Evolutionary conservation across 2,888 invertebrate genomes (phyloP).

Genomic region (Podotricha telesiphe): DNA sequence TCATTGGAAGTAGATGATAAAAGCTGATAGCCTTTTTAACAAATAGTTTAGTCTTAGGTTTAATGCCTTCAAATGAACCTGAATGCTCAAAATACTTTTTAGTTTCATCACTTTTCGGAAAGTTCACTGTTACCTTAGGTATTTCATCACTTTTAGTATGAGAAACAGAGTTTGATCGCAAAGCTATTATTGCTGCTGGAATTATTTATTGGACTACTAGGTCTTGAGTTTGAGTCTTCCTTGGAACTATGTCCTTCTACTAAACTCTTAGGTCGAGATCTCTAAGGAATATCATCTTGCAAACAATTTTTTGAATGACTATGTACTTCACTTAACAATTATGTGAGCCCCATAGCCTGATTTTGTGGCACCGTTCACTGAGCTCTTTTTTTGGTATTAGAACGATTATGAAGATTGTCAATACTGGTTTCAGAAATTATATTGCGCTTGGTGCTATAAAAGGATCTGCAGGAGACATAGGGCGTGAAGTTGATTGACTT

Average conservation of each 20-base stretch:
- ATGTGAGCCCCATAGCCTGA: slow-evolving; percentile 52
- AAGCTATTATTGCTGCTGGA: slow-evolving; percentile 63
- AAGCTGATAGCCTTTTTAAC: slow-evolving; percentile 77
- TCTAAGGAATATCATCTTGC: slow-evolving; percentile 75
- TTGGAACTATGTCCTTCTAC: slow-evolving; percentile 64
- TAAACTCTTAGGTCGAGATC: slow-evolving; percentile 74
- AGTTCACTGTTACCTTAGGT: slow-evolving; percentile 71
- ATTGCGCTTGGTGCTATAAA: slow-evolving; percentile 75
- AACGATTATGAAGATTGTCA: slow-evolving; percentile 56
- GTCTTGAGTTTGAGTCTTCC: slow-evolving; percentile 63
- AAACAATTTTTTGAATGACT: slow-evolving; percentile 69
- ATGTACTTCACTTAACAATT: slow-evolving; percentile 65
- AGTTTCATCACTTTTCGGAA: slow-evolving; percentile 69
- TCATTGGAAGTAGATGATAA: slow-evolving; percentile 79
- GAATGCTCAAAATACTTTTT: slow-evolving; percentile 76
- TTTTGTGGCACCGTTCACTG: slow-evolving; percentile 56
- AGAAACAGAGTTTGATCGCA: slow-evolving; percentile 67
- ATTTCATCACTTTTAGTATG: slow-evolving; percentile 75
- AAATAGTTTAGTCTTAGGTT: slow-evolving; percentile 74
- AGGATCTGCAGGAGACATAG: slow-evolving; percentile 78
- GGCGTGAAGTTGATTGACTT: slow-evolving; percentile 69
- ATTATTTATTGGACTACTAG: slow-evolving; percentile 70
- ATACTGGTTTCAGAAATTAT: slow-evolving; percentile 58
- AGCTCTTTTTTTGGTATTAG: slow-evolving; percentile 56
- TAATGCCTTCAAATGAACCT: slow-evolving; percentile 77